Evolutionary conservation across 2,113 vertebrate genomes (phyloP).

Genomic region (Aleadryas rufinucha): DNA sequence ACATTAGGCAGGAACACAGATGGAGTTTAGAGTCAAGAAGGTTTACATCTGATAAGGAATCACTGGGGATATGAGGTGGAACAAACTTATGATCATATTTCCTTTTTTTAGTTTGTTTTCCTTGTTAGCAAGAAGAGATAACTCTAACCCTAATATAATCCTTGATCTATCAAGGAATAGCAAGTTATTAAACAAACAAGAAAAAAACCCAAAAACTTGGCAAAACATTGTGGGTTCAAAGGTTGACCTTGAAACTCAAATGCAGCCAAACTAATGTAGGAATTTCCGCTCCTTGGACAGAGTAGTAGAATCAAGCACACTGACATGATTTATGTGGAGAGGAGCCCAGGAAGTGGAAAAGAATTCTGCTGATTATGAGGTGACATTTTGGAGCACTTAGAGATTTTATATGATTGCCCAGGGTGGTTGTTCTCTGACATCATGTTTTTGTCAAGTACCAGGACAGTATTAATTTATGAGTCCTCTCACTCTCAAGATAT

Average conservation of each 20-base stretch:
- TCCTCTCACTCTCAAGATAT: not conserved
- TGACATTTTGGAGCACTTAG: not conserved
- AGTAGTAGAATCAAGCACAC: not conserved
- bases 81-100: not conserved
- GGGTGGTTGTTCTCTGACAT: not conserved
- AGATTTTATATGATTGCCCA: slow-evolving; percentile 10
- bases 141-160: not conserved
- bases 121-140: not conserved
- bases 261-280: not conserved
- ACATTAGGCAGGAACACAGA: not conserved
- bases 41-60: not conserved
- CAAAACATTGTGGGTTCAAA: not conserved
- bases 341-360: not conserved
- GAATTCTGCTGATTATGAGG: not conserved
- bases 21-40: not conserved
- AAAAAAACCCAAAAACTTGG: not conserved
- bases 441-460: not conserved
- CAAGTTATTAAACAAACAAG: not conserved
- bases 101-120: not conserved
- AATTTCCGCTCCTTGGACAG: not conserved
- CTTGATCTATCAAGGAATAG: not conserved
- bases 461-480: not conserved
- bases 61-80: not conserved
- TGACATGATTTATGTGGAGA: not conserved
- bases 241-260: not conserved